These are phyloP conservation scores for Limnothrissa miodon DNA, from an alignment of 2,113 vertebrate genomes.

Conservation along the genomic window DNA sequence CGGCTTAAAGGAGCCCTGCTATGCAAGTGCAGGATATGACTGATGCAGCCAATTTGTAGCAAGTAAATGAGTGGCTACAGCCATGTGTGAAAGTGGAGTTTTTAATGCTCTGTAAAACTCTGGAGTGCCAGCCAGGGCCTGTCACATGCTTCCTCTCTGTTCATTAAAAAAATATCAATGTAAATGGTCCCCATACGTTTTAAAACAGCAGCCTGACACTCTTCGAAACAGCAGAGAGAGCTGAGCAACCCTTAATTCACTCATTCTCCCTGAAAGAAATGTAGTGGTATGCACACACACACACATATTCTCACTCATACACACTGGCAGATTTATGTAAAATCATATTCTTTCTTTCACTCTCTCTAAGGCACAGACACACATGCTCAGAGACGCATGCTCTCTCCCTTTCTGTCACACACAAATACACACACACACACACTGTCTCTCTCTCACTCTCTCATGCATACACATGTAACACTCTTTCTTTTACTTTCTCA, in stretches of 20 bases:
- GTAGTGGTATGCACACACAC: not conserved
- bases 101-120: not conserved
- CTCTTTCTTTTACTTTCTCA: not conserved
- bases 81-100: slow-evolving; percentile 6
- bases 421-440: no score
- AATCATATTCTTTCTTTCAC: not conserved
- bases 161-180: slow-evolving; percentile 42
- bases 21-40: not conserved
- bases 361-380: not conserved
- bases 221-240: slow-evolving; percentile 23
- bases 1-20: not conserved
- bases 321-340: not conserved
- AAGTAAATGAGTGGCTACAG: slow-evolving; percentile 8
- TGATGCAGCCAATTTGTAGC: not conserved
- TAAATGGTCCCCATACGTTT: slow-evolving; percentile 19
- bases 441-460: not conserved
- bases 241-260: not conserved
- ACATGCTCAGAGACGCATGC: slow-evolving; percentile 24
- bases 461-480: not conserved
- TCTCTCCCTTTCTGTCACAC: not conserved
- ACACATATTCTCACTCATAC: not conserved
- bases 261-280: not conserved
- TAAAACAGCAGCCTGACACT: slow-evolving; percentile 33
- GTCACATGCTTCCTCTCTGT: slow-evolving; percentile 46
- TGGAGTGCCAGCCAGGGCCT: slow-evolving; percentile 31